Conservation (phyloP, 2,797 vertebrate genomes). For the Sitta carolinensis region DNA sequence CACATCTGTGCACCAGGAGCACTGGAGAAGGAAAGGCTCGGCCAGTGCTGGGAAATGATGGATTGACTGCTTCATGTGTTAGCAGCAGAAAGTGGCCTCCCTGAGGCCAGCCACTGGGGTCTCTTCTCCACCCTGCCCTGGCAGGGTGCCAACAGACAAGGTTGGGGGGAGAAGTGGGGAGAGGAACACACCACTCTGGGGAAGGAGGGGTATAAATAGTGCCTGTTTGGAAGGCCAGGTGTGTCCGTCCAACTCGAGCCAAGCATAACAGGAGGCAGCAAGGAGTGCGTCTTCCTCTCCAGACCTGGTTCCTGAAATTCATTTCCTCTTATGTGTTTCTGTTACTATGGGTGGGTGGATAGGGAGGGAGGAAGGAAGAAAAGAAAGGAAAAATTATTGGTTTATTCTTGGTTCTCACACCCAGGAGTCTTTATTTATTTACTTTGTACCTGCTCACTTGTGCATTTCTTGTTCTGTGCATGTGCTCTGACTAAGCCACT, state of each 20-base stretch:
- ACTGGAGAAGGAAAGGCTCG: not conserved
- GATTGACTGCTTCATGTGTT: not conserved
- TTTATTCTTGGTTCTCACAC: constrained; percentile 8
- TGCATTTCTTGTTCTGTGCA: not conserved
- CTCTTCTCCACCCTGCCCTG: not conserved
- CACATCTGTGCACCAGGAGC: not conserved
- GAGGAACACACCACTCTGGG: not conserved
- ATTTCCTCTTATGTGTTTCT: constrained; percentile 32
- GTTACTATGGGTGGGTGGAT: not conserved
- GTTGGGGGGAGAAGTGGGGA: not conserved
- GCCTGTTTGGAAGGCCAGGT: constrained; percentile 27
- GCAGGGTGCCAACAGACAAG: not conserved
- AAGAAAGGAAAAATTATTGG: constrained; percentile 39
- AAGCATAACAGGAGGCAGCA: constrained; percentile 49
- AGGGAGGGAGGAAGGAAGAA: constrained; percentile 22
- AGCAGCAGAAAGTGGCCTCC: not conserved
- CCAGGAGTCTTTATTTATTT: not conserved
- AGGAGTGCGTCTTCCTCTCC: not conserved
- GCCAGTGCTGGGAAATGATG: not conserved
- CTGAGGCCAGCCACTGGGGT: not conserved
- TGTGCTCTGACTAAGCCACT: not conserved
- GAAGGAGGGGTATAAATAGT: constrained; percentile 47
- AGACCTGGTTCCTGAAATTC: constrained; percentile 18
- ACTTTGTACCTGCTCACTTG: not conserved
- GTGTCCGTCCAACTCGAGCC: not conserved